Conservation (phyloP, 2,888 invertebrate genomes). For the Phaonia tiefii region DNA sequence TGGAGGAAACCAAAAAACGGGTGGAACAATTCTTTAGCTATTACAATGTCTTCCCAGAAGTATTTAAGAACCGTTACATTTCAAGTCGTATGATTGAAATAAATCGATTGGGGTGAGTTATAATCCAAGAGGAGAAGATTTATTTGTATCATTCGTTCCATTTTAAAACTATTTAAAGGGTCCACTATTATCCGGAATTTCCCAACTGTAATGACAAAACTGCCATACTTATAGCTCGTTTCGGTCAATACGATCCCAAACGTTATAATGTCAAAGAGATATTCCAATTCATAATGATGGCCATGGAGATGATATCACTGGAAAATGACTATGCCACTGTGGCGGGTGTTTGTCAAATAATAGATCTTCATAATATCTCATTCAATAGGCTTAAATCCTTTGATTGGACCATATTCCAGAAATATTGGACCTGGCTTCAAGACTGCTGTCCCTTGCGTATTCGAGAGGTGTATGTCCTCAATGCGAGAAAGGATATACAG, state of each 20-base stretch:
- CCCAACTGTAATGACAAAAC: conserved; percentile 74
- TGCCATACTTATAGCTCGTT: conserved; percentile 73
- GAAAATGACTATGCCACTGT: conserved; percentile 75
- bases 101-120: conserved; percentile 73
- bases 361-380: conserved; percentile 72
- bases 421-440: conserved; percentile 73
- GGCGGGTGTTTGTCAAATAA: conserved; percentile 74
- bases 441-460: conserved; percentile 73
- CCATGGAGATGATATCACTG: conserved; percentile 74
- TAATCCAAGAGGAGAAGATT: too few species aligned
- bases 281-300: conserved; percentile 74
- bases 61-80: conserved; percentile 72
- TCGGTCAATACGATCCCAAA: conserved; percentile 73
- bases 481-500: conserved; percentile 74
- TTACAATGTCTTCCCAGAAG: conserved; percentile 74
- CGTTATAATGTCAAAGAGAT: conserved; percentile 72
- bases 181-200: conserved; percentile 72
- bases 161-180: conserved; percentile 32
- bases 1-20: conserved; percentile 75
- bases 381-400: conserved; percentile 72
- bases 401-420: conserved; percentile 71
- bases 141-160: neutral
- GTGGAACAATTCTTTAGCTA: conserved; percentile 73
- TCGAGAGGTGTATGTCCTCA: conserved; percentile 73
- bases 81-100: conserved; percentile 72